Conservation (phyloP, 2,888 invertebrate genomes). For the Apamea anceps region DNA sequence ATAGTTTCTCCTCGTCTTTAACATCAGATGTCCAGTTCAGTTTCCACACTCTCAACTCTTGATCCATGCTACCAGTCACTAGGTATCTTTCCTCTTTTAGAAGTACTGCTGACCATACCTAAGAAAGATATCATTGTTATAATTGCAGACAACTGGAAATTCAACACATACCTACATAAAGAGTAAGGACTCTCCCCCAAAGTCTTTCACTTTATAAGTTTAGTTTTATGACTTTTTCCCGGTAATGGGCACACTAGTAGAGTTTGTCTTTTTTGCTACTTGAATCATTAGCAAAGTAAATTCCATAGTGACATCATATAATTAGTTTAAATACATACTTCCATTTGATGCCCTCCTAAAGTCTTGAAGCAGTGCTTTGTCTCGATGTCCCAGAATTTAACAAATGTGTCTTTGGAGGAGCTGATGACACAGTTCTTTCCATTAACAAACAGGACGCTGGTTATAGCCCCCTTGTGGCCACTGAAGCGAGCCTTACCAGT, state of each 20-base stretch:
- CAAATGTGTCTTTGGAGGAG: slow-evolving; percentile 97
- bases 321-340: slow-evolving; percentile 87
- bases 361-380: slow-evolving; percentile 99
- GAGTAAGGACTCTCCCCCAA: no score
- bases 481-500: slow-evolving; percentile 96
- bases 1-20: slow-evolving; percentile 88
- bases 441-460: slow-evolving; percentile 94
- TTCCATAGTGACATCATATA: no score
- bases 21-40: slow-evolving; percentile 90
- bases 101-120: slow-evolving; percentile 96
- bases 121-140: not conserved
- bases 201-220: no score
- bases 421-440: slow-evolving; percentile 93
- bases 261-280: no score
- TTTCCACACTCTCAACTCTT: slow-evolving; percentile 96
- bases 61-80: slow-evolving; percentile 96
- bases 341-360: slow-evolving; percentile 96
- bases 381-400: slow-evolving; percentile 99
- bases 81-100: slow-evolving; percentile 94
- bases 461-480: slow-evolving; percentile 97
- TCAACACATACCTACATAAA: no score
- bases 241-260: no score
- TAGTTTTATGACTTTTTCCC: no score
- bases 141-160: not conserved
- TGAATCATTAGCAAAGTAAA: no score